Evolutionary conservation across 2,888 invertebrate species (phyloP).

Genomic region (Phortica okadai): DNA sequence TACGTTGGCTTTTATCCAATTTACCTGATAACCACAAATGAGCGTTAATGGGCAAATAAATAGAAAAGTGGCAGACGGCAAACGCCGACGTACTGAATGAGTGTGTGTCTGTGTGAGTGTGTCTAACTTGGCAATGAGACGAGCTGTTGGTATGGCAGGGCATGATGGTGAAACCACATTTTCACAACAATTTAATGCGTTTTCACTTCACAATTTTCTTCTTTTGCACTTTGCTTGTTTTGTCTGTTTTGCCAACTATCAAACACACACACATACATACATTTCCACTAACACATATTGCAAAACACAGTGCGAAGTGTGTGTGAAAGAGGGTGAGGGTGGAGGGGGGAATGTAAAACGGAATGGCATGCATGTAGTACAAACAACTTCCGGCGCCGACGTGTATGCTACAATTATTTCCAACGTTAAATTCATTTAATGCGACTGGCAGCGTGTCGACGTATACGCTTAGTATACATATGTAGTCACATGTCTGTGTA

Average conservation of each 20-base stretch:
- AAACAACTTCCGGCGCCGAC: slow-evolving; percentile 8
- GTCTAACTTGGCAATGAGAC: slow-evolving; percentile 49
- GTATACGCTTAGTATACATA: not conserved
- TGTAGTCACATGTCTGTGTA: not conserved
- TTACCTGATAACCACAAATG: slow-evolving; percentile 69
- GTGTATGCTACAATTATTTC: not conserved
- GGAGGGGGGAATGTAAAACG: no score
- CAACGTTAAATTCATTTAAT: slow-evolving; percentile 12
- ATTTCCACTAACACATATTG: not conserved
- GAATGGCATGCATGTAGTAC: not conserved
- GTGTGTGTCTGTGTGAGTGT: slow-evolving; percentile 59
- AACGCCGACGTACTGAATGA: no score
- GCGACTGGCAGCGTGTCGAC: not conserved
- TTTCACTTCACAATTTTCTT: slow-evolving; percentile 25
- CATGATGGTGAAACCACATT: no score
- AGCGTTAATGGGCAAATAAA: slow-evolving; percentile 69
- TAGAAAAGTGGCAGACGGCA: slow-evolving; percentile 67
- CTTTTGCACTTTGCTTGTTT: not conserved
- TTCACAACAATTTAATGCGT: slow-evolving; percentile 58
- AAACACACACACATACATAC: slow-evolving; percentile 40
- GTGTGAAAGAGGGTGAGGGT: not conserved
- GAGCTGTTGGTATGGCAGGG: no score
- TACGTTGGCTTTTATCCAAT: slow-evolving; percentile 70
- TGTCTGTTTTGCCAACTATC: slow-evolving; percentile 55
- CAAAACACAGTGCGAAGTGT: not conserved